Evolutionary conservation across 1,140 invertebrate species (phyloP).

Genomic region (Cotesia vestalis): DNA sequence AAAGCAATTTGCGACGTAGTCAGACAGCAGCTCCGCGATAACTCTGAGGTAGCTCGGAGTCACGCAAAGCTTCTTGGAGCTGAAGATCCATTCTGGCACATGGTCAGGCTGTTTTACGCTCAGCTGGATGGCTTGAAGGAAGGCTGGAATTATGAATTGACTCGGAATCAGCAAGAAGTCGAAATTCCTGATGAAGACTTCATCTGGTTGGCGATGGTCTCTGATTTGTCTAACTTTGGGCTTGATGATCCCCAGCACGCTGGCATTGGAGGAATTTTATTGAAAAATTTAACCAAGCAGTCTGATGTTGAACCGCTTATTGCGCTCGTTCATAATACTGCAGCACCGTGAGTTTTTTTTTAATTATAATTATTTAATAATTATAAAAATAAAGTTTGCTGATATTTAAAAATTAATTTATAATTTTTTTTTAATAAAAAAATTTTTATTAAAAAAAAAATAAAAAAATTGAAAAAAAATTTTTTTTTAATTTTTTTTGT

Average conservation of each 20-base stretch:
- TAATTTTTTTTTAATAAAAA: no score
- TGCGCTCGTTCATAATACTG: constrained; percentile 74
- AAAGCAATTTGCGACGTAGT: constrained; percentile 76
- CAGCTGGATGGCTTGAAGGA: constrained; percentile 76
- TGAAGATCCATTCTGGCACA: constrained; percentile 81
- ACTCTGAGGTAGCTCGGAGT: constrained; percentile 71
- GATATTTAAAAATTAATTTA: no score
- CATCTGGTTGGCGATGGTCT: constrained; percentile 78
- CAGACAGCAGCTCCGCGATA: constrained; percentile 72
- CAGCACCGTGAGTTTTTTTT: constrained; percentile 66
- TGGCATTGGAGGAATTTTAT: constrained; percentile 20
- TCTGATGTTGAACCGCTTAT: constrained; percentile 45
- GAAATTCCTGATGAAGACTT: constrained; percentile 74
- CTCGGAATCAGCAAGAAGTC: constrained; percentile 70
- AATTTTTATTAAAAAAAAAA: no score
- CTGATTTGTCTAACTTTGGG: constrained; percentile 73
- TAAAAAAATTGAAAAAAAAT: no score
- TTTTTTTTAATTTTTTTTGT: no score
- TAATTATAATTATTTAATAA: no score
- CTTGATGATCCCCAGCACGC: constrained; percentile 15
- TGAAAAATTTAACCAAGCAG: constrained; percentile 26
- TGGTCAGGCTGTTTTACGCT: constrained; percentile 76
- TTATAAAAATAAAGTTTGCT: no score
- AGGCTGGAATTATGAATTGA: constrained; percentile 75
- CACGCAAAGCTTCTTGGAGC: constrained; percentile 65